These are phyloP conservation scores for Meta bourneti DNA, from an alignment of 2,888 invertebrate species.

Conservation along the genomic window DNA sequence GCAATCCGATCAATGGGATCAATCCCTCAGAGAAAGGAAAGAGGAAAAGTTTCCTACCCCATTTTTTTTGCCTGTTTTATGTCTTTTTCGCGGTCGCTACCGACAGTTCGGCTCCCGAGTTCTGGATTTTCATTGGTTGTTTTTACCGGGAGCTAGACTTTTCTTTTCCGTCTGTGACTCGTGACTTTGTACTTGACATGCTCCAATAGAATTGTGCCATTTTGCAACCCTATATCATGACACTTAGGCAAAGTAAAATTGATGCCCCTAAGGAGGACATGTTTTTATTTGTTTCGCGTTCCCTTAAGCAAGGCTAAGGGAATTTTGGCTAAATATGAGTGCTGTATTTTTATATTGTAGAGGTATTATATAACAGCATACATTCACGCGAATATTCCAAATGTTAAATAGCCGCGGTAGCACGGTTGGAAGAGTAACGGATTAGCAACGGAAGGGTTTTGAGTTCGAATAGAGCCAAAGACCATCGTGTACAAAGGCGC, in stretches of 20 bases:
- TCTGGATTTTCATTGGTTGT: slow-evolving; percentile 43
- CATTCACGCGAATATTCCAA: no score
- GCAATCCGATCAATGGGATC: slow-evolving; percentile 52
- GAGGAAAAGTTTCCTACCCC: slow-evolving; percentile 14
- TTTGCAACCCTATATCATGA: slow-evolving; percentile 10
- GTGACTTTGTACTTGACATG: slow-evolving; percentile 1
- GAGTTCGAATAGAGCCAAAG: no score
- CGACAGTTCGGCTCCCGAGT: slow-evolving; percentile 36
- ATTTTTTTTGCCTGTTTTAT: slow-evolving; percentile 18
- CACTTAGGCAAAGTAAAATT: slow-evolving; percentile 14
- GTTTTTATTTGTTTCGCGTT: no score
- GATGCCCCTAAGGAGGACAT: neutral
- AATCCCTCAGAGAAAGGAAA: slow-evolving; percentile 18
- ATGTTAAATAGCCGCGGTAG: no score
- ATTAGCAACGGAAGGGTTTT: no score
- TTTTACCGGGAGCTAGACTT: slow-evolving; percentile 4
- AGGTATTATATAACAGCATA: no score
- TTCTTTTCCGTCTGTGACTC: neutral
- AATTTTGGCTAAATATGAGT: no score
- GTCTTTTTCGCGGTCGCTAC: slow-evolving; percentile 9
- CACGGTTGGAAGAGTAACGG: no score
- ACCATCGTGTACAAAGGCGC: no score
- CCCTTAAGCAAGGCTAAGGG: no score
- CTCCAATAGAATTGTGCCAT: slow-evolving; percentile 17
- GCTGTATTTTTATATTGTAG: no score